These are phyloP conservation scores for Dendrolimus pini DNA, from an alignment of 2,888 invertebrate genomes.

Conservation along the genomic window DNA sequence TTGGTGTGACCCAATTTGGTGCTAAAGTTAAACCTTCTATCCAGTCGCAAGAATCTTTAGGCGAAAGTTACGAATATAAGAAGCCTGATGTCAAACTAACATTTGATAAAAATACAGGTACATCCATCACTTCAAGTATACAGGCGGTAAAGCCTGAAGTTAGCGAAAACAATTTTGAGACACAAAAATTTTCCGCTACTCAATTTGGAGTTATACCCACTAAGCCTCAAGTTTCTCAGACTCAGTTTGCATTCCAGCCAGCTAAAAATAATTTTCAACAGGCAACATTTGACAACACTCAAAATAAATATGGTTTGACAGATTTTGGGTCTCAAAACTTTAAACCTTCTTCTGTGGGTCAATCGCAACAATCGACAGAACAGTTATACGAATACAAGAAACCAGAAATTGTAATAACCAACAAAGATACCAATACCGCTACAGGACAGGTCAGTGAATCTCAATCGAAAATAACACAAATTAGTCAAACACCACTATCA, in stretches of 20 bases:
- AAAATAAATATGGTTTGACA: slow-evolving; percentile 4
- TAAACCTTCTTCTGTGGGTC: slow-evolving; percentile 10
- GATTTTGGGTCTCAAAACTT: slow-evolving; percentile 19
- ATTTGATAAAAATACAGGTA: no score
- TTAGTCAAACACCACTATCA: slow-evolving; percentile 7
- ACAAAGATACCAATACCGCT: background rate
- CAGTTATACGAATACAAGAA: background rate
- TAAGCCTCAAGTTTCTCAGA: slow-evolving; percentile 9
- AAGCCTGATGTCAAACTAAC: background rate
- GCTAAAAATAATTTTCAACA: background rate
- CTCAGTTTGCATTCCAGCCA: background rate
- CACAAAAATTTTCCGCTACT: slow-evolving; percentile 8
- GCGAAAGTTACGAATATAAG: background rate
- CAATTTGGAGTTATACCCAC: no score
- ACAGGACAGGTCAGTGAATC: background rate
- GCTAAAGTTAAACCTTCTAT: background rate
- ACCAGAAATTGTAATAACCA: background rate
- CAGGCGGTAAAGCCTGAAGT: background rate
- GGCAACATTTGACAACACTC: background rate
- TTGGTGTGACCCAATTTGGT: background rate
- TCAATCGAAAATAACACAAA: slow-evolving; percentile 9
- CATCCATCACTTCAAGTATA: no score
- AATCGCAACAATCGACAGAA: background rate
- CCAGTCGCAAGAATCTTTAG: background rate
- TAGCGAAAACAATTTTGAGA: slow-evolving; percentile 8